Evolutionary conservation across 1,140 invertebrate species (phyloP).

Genomic region (Drosophila cardini): DNA sequence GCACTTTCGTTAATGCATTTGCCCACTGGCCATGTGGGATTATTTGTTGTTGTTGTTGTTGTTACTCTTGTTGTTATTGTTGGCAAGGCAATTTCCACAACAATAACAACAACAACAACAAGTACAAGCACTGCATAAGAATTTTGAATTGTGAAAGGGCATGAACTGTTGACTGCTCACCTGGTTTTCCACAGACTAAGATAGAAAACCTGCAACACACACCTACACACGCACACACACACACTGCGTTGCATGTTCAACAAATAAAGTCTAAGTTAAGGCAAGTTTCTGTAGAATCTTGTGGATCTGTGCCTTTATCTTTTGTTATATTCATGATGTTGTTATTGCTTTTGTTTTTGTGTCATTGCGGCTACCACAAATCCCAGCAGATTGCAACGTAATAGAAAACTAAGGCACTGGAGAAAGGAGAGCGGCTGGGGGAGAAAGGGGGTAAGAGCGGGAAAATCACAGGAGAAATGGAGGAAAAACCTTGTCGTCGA

Average conservation of each 20-base stretch:
- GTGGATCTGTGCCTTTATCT: constrained; percentile 19
- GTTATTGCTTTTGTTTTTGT: constrained; percentile 67
- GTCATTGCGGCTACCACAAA: constrained; percentile 50
- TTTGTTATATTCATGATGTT: constrained; percentile 71
- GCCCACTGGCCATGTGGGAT: constrained; percentile 81
- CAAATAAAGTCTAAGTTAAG: constrained; percentile 39
- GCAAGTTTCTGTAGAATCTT: background rate
- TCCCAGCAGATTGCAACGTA: constrained; percentile 60
- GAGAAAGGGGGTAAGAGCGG: background rate
- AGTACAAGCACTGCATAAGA: constrained; percentile 24
- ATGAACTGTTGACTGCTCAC: constrained; percentile 65
- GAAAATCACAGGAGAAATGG: background rate
- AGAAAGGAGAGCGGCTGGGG: background rate
- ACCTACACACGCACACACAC: constrained; percentile 15
- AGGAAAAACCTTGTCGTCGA: constrained; percentile 16
- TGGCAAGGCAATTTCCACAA: constrained; percentile 56
- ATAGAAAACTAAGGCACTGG: constrained; percentile 48
- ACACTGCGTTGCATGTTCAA: constrained; percentile 35
- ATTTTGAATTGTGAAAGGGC: constrained; percentile 25
- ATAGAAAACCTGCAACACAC: constrained; percentile 16
- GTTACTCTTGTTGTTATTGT: constrained; percentile 30
- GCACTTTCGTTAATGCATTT: constrained; percentile 82
- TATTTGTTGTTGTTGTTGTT: constrained; percentile 38
- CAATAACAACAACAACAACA: constrained; percentile 62
- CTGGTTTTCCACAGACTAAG: constrained; percentile 34